Percentiles rank a stretch among this genome's conserved stretches.
These are phyloP conservation scores for Hedychridium roseum DNA, from an alignment of 2,888 invertebrate species.

Conservation along the genomic window DNA sequence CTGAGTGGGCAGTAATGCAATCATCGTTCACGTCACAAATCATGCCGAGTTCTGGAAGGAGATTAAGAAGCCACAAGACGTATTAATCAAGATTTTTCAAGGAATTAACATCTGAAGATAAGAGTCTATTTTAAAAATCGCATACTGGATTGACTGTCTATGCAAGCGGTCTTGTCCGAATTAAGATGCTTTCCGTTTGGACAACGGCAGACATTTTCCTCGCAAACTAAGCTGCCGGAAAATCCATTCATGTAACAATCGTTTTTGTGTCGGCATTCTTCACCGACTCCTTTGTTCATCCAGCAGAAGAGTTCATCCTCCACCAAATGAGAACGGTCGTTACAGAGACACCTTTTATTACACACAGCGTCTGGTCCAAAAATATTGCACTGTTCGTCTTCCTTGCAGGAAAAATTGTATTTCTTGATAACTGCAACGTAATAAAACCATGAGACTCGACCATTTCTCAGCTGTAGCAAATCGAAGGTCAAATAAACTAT, in stretches of 20 bases:
- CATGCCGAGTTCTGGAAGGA: constrained; percentile 27
- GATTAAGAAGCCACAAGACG: too few relatives aligned
- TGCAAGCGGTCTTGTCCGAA: constrained; percentile 29
- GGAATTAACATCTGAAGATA: too few relatives aligned
- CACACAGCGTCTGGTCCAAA: constrained; percentile 50
- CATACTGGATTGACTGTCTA: constrained; percentile 5
- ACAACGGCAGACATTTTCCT: constrained; percentile 34
- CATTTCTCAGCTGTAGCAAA: too few relatives aligned
- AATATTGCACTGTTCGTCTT: constrained; percentile 43
- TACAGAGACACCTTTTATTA: constrained; percentile 40
- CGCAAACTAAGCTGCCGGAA: constrained; percentile 27
- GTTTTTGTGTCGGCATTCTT: constrained; percentile 34
- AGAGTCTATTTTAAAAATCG: too few relatives aligned
- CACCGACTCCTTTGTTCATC: constrained; percentile 38
- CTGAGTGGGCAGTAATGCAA: constrained; percentile 23
- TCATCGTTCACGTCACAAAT: constrained; percentile 32
- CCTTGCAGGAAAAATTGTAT: constrained; percentile 32
- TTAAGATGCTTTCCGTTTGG: constrained; percentile 30
- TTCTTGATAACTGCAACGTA: constrained; percentile 35
- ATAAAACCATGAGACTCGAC: too few relatives aligned
- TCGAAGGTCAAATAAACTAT: too few relatives aligned
- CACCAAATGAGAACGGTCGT: constrained; percentile 41
- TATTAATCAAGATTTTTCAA: constrained; percentile 1
- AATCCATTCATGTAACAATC: constrained; percentile 42
- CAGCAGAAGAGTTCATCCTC: constrained; percentile 49